Percentiles rank a stretch among this genome's conserved stretches.
These are phyloP conservation scores for Haemorhous mexicanus DNA, from an alignment of 2,113 vertebrate species.

Conservation along the genomic window DNA sequence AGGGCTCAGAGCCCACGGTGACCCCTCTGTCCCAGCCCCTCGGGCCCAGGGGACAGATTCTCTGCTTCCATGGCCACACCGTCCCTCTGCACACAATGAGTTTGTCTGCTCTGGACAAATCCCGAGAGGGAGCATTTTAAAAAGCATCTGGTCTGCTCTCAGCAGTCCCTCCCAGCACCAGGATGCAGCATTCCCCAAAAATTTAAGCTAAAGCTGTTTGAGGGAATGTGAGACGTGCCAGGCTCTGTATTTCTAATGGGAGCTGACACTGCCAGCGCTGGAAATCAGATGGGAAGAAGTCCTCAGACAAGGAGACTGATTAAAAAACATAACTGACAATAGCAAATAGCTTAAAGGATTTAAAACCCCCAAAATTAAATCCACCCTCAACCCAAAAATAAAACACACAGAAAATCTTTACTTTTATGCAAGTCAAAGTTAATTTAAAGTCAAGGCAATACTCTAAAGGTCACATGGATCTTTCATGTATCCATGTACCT, in stretches of 20 bases:
- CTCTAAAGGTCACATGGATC: not conserved
- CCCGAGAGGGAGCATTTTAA: not conserved
- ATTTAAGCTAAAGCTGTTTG: not conserved
- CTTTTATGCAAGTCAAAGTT: not conserved
- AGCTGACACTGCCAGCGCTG: not conserved
- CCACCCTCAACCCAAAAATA: not conserved
- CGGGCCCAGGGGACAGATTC: not conserved
- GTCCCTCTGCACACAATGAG: not conserved
- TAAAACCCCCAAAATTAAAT: not conserved
- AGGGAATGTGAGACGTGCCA: not conserved
- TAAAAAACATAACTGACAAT: not conserved
- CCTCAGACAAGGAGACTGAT: conserved; percentile 54
- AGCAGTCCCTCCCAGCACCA: not conserved
- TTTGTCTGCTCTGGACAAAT: not conserved
- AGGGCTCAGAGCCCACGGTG: not conserved
- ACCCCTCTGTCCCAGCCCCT: not conserved
- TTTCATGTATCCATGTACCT: not conserved
- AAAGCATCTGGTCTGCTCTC: not conserved
- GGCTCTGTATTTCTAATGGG: not conserved
- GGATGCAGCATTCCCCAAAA: not conserved
- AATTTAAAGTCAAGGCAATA: not conserved
- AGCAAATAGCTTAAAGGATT: not conserved
- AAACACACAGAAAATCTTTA: not conserved
- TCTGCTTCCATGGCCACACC: not conserved
- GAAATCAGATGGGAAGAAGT: conserved; percentile 45